These are phyloP conservation scores for Zapornia atra DNA, from an alignment of 2,113 vertebrate species.

Conservation along the genomic window DNA sequence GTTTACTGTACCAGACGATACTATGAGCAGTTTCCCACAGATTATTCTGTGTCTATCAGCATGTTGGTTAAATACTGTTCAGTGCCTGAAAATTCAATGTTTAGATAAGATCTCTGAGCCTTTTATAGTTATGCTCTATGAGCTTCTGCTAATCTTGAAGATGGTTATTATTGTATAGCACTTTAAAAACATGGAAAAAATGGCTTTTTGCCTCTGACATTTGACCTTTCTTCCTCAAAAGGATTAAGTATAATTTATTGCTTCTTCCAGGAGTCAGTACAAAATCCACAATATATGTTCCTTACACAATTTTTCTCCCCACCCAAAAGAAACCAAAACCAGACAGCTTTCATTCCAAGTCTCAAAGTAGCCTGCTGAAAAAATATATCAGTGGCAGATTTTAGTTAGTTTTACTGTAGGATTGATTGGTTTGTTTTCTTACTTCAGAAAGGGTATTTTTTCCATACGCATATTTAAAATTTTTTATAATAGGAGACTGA, in stretches of 20 bases:
- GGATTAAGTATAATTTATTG: background rate
- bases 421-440: background rate
- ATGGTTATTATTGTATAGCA: background rate
- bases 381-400: background rate
- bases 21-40: background rate
- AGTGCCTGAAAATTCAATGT: background rate
- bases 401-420: background rate
- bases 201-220: background rate
- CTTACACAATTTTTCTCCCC: background rate
- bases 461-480: background rate
- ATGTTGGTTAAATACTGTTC: background rate
- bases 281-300: background rate
- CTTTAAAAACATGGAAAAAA: background rate
- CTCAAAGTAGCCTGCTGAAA: background rate
- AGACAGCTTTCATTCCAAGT: background rate
- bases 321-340: background rate
- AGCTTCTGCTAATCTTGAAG: background rate
- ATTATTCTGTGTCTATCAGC: background rate
- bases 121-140: background rate
- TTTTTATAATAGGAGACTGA: background rate
- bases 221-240: background rate
- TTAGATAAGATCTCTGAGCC: background rate
- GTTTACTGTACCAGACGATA: background rate
- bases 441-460: background rate
- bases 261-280: background rate